Percentiles rank a stretch among this genome's conserved stretches.
phyloP scores from a whole-genome alignment of 2,888 invertebrate genomes.

The Pterobdella sp. region DNA sequence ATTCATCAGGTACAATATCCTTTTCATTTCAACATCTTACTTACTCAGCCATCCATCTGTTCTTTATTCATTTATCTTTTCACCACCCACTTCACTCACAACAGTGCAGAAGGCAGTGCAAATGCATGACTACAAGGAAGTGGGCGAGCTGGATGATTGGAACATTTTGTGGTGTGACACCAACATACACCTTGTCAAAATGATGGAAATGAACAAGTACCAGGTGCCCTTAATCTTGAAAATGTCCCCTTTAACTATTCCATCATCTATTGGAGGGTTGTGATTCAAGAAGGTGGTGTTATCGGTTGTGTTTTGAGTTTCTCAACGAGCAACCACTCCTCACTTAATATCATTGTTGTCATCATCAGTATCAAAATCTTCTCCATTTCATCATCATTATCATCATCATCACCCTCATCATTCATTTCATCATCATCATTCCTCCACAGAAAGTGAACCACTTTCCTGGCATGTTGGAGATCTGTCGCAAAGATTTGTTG shows the following conservation, averaged over 20 bases:
- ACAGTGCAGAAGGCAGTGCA: conserved; percentile 62
- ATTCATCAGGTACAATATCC: conserved; percentile 47
- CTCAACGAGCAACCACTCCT: not conserved
- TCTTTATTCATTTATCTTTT: conserved; percentile 2
- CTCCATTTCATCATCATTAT: not conserved
- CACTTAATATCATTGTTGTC: not conserved
- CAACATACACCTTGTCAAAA: conserved; percentile 73
- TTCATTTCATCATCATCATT: not conserved
- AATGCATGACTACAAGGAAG: conserved; percentile 68
- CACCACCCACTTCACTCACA: conserved; percentile 41
- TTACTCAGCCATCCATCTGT: not conserved
- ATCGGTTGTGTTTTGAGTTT: not conserved
- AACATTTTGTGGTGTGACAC: conserved; percentile 84
- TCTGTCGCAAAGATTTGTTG: conserved; percentile 78
- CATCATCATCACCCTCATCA: not conserved
- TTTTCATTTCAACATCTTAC: not conserved
- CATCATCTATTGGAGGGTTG: no score
- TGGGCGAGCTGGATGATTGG: conserved; percentile 73
- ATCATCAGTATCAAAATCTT: not conserved
- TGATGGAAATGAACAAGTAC: conserved; percentile 83
- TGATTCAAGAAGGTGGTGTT: no score
- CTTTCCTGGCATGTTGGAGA: conserved; percentile 81
- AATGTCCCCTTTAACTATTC: no score
- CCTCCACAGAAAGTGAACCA: conserved; percentile 74
- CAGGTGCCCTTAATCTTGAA: conserved; percentile 47